These are phyloP conservation scores for Tipula confusa DNA, from an alignment of 2,888 invertebrate genomes.

Conservation along the genomic window DNA sequence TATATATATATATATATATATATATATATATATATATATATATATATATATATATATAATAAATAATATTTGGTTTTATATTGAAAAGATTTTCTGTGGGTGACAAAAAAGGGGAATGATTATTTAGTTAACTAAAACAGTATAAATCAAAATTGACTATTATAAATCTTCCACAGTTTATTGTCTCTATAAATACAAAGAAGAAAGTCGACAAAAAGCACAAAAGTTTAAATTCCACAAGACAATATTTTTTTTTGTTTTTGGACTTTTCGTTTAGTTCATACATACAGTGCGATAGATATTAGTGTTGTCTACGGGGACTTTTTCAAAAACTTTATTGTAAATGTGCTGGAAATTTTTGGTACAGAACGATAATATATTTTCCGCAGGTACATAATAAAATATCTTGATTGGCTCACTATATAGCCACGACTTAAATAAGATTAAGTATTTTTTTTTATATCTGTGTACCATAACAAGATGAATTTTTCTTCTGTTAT, in stretches of 20 bases:
- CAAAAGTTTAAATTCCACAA: not conserved
- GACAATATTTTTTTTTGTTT: not conserved
- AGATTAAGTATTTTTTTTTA: not conserved
- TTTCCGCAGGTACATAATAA: not conserved
- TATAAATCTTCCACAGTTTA: not conserved
- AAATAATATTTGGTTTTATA: not conserved
- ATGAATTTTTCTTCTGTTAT: not conserved
- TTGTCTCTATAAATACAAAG: not conserved
- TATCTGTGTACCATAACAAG: not conserved
- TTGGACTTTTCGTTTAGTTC: not conserved
- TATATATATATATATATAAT: too few relatives aligned
- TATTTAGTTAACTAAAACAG: not conserved
- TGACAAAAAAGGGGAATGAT: not conserved
- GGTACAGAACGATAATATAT: not conserved
- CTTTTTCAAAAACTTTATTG: not conserved
- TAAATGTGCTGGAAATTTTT: not conserved
- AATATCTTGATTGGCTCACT: not conserved
- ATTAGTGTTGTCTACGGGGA: not conserved
- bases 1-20: not conserved
- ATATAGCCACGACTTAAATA: not conserved
- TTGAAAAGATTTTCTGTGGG: not conserved
- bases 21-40: too few relatives aligned
- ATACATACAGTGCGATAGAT: not conserved
- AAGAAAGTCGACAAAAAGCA: not conserved
- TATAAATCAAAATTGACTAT: constrained; percentile 20